Conservation (phyloP, 2,888 invertebrate species). For the Himalopsyche japonica region DNA sequence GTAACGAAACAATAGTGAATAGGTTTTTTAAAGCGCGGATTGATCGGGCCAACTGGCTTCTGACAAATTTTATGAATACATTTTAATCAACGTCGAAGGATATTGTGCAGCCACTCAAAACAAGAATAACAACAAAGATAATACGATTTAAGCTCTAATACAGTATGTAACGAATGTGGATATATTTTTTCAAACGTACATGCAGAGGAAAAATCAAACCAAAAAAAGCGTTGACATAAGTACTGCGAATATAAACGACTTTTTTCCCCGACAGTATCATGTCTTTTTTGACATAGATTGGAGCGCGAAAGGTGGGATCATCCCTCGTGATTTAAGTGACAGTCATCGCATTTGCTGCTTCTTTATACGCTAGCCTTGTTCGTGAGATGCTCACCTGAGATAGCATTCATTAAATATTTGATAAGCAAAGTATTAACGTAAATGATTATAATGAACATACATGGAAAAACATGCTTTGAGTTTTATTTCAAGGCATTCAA, state of each 20-base stretch:
- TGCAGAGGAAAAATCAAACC: too few species aligned
- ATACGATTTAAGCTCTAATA: too few species aligned
- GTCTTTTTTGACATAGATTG: background rate
- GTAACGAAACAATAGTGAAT: too few species aligned
- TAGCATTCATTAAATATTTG: slow-evolving; percentile 22
- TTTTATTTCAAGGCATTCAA: background rate
- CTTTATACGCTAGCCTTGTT: background rate
- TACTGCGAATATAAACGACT: background rate
- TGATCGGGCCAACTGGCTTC: too few species aligned
- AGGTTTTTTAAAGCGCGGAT: too few species aligned
- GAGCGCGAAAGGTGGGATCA: background rate
- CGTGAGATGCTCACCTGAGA: background rate
- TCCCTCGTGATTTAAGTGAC: background rate
- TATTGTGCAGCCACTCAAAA: too few species aligned
- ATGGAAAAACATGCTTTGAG: background rate
- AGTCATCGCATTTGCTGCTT: background rate
- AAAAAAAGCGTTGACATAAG: too few species aligned
- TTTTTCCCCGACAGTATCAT: background rate
- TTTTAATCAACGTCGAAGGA: too few species aligned
- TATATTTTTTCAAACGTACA: too few species aligned
- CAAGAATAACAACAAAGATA: too few species aligned
- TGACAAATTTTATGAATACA: too few species aligned
- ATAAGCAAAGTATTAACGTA: slow-evolving; percentile 3
- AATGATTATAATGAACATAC: background rate
- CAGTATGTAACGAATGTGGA: too few species aligned